Conservation (phyloP, 1,140 invertebrate genomes). For the Steinernema khuongi region DNA sequence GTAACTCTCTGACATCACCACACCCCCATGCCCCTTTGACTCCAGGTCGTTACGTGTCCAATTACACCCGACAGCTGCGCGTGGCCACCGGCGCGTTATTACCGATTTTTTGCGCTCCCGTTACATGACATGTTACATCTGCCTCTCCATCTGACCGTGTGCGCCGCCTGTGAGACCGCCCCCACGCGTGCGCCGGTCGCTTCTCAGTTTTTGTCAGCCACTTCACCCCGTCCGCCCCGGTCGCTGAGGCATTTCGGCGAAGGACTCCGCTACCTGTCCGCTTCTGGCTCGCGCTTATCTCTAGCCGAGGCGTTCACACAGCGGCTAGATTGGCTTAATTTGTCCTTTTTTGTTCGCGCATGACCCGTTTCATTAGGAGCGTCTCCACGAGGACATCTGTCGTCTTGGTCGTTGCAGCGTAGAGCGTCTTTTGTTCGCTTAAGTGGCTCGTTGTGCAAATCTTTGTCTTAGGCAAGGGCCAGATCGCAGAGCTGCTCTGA, state of each 20-base stretch:
- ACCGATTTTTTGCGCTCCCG: conserved; percentile 2
- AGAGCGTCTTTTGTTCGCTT: not conserved
- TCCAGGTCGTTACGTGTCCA: not conserved
- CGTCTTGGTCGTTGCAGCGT: not conserved
- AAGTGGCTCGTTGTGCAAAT: conserved; percentile 12
- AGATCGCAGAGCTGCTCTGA: too few relatives aligned
- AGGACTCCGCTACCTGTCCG: not conserved
- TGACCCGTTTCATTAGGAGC: conserved; percentile 3
- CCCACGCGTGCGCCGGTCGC: not conserved
- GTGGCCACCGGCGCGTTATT: not conserved
- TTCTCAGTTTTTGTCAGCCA: not conserved
- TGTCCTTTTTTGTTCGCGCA: conserved; percentile 12
- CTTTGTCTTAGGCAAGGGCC: not conserved
- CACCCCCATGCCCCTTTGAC: too few relatives aligned
- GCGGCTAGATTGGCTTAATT: not conserved
- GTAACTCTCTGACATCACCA: too few relatives aligned
- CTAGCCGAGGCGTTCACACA: too few relatives aligned
- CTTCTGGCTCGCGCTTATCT: too few relatives aligned
- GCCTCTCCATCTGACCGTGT: not conserved
- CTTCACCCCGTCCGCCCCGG: not conserved
- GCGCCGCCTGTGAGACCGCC: too few relatives aligned
- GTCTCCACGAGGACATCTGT: not conserved
- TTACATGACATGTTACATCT: conserved; percentile 8
- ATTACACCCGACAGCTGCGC: not conserved
- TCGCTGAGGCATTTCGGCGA: not conserved